Conservation (phyloP, 1,140 invertebrate genomes). For the Bursaphelenchus mucronatus region DNA sequence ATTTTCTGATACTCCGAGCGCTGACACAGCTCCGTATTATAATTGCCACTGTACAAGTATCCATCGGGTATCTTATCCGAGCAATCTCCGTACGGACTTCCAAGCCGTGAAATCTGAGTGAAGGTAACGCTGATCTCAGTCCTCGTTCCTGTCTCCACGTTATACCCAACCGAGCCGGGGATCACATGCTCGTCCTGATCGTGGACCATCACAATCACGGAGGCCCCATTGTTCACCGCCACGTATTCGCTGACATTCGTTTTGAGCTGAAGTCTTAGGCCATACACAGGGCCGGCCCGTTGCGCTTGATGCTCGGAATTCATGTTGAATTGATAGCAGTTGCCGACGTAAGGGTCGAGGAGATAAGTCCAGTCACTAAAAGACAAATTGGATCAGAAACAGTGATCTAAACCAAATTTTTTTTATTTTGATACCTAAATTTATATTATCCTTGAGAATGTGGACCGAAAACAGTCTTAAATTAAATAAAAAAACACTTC, state of each 20-base stretch:
- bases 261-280: slow-evolving; percentile 25
- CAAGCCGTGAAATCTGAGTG: slow-evolving; percentile 16
- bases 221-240: slow-evolving; percentile 23
- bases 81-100: slow-evolving; percentile 26
- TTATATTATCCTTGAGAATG: background rate
- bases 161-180: slow-evolving; percentile 26
- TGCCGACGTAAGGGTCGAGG: slow-evolving; percentile 33
- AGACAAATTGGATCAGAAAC: background rate
- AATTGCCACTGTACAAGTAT: slow-evolving; percentile 25
- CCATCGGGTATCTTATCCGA: slow-evolving; percentile 28
- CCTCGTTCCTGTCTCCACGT: slow-evolving; percentile 11
- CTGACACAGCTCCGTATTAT: slow-evolving; percentile 33
- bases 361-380: slow-evolving; percentile 36
- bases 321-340: slow-evolving; percentile 38
- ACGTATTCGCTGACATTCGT: slow-evolving; percentile 39
- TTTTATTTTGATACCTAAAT: background rate
- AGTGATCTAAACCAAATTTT: too few relatives aligned
- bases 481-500: background rate
- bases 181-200: slow-evolving; percentile 34
- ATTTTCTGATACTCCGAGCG: slow-evolving; percentile 26
- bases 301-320: slow-evolving; percentile 19
- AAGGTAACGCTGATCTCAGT: slow-evolving; percentile 2
- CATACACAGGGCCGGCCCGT: slow-evolving; percentile 38
- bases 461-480: background rate
- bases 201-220: slow-evolving; percentile 34